Percentiles rank a stretch among this genome's conserved stretches.
Evolutionary conservation across 2,797 vertebrate species (phyloP).

Genomic region (Thalassophryne amazonica): DNA sequence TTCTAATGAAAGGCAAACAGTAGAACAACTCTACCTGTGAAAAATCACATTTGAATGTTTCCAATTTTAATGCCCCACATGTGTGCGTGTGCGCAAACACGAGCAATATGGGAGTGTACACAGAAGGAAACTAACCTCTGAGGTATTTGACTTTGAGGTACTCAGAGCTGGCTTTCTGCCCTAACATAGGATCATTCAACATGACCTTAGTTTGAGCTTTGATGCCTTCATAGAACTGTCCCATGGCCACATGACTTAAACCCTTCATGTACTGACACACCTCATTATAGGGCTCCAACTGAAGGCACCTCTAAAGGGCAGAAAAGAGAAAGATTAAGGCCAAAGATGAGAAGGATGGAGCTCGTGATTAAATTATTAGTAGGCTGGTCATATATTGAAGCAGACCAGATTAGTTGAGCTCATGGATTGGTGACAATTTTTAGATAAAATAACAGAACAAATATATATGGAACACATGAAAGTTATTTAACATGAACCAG

Average conservation of each 20-base stretch:
- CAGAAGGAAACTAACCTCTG: conserved; percentile 82
- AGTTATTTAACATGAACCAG: background rate
- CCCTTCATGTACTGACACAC: conserved; percentile 99
- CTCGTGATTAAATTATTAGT: too few relatives aligned
- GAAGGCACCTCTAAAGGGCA: conserved; percentile 85
- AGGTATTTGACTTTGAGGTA: conserved; percentile 99
- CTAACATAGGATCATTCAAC: conserved; percentile 94
- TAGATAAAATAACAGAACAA: too few relatives aligned
- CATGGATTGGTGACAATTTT: too few relatives aligned
- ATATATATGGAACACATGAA: too few relatives aligned
- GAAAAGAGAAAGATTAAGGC: background rate
- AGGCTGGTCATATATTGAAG: too few relatives aligned
- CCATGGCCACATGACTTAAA: conserved; percentile 94
- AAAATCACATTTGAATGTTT: too few relatives aligned
- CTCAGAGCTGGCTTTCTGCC: conserved; percentile 95
- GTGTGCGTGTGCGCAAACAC: background rate
- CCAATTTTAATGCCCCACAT: too few relatives aligned
- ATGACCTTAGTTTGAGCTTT: conserved; percentile 98
- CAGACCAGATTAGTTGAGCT: too few relatives aligned
- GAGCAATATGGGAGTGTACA: too few relatives aligned
- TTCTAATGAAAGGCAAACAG: too few relatives aligned
- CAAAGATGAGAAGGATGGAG: background rate
- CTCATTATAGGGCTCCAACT: conserved; percentile 94
- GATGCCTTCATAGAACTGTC: conserved; percentile 98
- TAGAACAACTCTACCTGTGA: too few relatives aligned